phyloP scores from a whole-genome alignment of 2,797 vertebrate genomes.

The Clarias fuscus region DNA sequence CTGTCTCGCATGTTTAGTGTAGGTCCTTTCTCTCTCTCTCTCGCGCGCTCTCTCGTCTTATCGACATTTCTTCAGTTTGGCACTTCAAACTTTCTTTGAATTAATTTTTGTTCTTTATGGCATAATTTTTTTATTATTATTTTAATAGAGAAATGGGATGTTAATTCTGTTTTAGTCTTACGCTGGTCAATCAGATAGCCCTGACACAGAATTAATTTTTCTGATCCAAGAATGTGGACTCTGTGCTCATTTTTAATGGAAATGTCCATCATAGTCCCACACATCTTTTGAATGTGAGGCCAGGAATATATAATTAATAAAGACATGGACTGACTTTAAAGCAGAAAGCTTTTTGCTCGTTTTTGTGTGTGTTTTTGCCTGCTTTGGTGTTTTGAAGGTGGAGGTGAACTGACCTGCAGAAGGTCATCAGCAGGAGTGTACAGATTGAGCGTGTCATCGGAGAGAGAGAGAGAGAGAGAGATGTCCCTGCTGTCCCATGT shows the following conservation, averaged over 20 bases:
- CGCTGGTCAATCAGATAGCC: constrained; percentile 60
- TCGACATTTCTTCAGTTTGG: constrained; percentile 68
- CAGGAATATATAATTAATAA: constrained; percentile 64
- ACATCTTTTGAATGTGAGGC: constrained; percentile 56
- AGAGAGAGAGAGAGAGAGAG: constrained; percentile 56
- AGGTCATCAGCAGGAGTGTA: constrained; percentile 60
- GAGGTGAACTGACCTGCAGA: constrained; percentile 45
- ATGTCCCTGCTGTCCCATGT: constrained; percentile 55
- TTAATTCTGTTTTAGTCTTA: constrained; percentile 60
- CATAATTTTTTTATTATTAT: constrained; percentile 46
- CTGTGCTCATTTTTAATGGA: constrained; percentile 68
- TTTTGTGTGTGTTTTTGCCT: constrained; percentile 10
- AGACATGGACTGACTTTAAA: constrained; percentile 51
- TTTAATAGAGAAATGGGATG: constrained; percentile 57
- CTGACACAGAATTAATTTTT: constrained; percentile 65
- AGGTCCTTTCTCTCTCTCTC: not conserved
- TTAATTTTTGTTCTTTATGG: constrained; percentile 61
- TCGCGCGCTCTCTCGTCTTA: constrained; percentile 6
- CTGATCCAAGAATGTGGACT: constrained; percentile 62
- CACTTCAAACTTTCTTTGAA: constrained; percentile 66
- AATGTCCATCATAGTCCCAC: constrained; percentile 70
- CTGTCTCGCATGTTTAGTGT: constrained; percentile 20
- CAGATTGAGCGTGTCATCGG: constrained; percentile 73
- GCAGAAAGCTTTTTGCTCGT: constrained; percentile 17
- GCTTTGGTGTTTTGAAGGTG: constrained; percentile 30